A percentile compares a stretch with the other conserved stretches of the same genome.
phyloP scores from a whole-genome alignment of 2,888 invertebrate species.

The Endomychus coccineus region DNA sequence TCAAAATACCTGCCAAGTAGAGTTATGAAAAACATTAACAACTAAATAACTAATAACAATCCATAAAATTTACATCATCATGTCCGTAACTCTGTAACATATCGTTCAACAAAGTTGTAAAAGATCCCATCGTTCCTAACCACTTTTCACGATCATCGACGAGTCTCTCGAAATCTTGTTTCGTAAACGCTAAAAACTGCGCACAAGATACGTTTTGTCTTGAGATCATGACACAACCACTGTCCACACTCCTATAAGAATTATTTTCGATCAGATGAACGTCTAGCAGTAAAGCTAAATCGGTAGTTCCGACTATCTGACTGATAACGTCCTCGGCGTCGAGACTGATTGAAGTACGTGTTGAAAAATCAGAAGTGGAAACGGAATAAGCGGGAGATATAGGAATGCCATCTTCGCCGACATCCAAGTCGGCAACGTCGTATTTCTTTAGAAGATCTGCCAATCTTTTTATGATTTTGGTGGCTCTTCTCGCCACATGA shows the following conservation, averaged over 20 bases:
- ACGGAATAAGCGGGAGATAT: conserved; percentile 17
- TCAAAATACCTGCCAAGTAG: too few species aligned
- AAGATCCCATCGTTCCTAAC: conserved; percentile 56
- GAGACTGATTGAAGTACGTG: conserved; percentile 3
- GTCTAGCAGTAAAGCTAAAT: conserved; percentile 53
- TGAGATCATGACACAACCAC: conserved; percentile 23
- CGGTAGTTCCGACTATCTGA: conserved; percentile 55
- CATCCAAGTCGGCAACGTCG: conserved; percentile 38
- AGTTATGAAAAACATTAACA: too few species aligned
- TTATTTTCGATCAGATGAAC: conserved; percentile 47
- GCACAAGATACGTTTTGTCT: conserved; percentile 46
- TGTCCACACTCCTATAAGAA: conserved; percentile 35
- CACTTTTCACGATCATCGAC: conserved; percentile 57
- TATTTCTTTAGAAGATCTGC: conserved; percentile 51
- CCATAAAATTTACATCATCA: conserved; percentile 57
- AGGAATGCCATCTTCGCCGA: conserved; percentile 5
- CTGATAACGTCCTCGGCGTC: conserved; percentile 54
- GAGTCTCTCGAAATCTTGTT: conserved; percentile 53
- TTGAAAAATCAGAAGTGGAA: conserved; percentile 8
- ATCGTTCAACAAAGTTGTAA: conserved; percentile 67
- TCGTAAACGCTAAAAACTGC: conserved; percentile 54
- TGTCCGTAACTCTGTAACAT: conserved; percentile 54
- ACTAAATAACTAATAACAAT: conserved; percentile 54
- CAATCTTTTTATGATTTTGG: conserved; percentile 49
- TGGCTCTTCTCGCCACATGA: conserved; percentile 59